A percentile compares a stretch with the other conserved stretches of the same genome.
phyloP scores from a whole-genome alignment of 2,797 vertebrate genomes.

The Cephalopachus bancanus region DNA sequence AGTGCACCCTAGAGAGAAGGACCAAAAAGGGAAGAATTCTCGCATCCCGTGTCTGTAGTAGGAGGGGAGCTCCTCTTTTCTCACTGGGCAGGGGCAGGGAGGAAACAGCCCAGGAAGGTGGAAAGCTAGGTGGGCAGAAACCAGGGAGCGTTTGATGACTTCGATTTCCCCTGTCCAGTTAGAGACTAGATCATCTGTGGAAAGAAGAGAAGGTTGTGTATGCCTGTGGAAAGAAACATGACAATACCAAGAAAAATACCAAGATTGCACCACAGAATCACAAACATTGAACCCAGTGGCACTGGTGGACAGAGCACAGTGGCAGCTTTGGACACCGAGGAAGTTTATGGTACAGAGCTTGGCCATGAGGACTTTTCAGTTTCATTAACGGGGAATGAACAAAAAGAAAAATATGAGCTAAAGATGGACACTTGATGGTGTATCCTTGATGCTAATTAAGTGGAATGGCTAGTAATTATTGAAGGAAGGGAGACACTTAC shows the following conservation, averaged over 20 bases:
- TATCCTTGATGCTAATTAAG: fast-evolving
- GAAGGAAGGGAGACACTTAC: fast-evolving
- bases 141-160: fast-evolving
- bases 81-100: not conserved
- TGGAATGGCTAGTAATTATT: fast-evolving
- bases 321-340: fast-evolving
- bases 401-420: no score
- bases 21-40: fast-evolving
- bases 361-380: not conserved
- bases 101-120: fast-evolving
- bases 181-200: fast-evolving
- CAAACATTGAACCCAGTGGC: fast-evolving
- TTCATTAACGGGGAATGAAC: not conserved
- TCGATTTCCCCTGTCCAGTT: not conserved
- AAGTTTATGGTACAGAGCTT: not conserved
- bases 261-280: fast-evolving
- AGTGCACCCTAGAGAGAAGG: not conserved
- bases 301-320: fast-evolving
- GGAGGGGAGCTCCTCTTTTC: not conserved
- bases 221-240: not conserved
- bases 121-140: no score
- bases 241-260: fast-evolving
- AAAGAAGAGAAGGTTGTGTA: not conserved
- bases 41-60: fast-evolving
- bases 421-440: not conserved